These are phyloP conservation scores for Phainopepla nitens DNA, from an alignment of 2,113 vertebrate species.

Conservation along the genomic window DNA sequence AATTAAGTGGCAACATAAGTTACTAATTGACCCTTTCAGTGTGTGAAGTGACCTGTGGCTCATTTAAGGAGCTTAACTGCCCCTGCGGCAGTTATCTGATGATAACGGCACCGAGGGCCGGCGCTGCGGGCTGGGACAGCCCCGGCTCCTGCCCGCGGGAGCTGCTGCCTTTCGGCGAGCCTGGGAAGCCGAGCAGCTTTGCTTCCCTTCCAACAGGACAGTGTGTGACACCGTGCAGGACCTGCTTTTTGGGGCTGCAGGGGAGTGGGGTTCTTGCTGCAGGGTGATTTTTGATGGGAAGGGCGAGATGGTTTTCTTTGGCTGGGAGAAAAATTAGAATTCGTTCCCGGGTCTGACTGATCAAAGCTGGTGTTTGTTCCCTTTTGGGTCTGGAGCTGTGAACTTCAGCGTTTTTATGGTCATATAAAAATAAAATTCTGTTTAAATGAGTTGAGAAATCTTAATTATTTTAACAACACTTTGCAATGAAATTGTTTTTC, in stretches of 20 bases:
- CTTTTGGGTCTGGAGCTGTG: not conserved
- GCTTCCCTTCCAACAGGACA: not conserved
- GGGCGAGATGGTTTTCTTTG: not conserved
- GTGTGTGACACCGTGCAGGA: fast-evolving
- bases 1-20: conserved; percentile 38
- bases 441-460: not conserved
- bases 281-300: not conserved
- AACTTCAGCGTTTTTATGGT: not conserved
- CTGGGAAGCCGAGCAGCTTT: too few species aligned
- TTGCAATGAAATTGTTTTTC: not conserved
- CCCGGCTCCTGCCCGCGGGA: too few species aligned
- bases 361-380: not conserved
- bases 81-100: conserved; percentile 16
- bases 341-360: fast-evolving
- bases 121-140: not conserved
- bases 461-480: not conserved
- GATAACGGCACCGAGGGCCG: not conserved
- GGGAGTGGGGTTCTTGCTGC: not conserved
- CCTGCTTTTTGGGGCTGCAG: not conserved
- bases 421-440: not conserved
- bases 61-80: conserved; percentile 44
- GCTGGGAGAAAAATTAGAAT: fast-evolving
- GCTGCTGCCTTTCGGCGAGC: too few species aligned
- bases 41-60: conserved; percentile 53
- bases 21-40: conserved; percentile 57